phyloP scores from a whole-genome alignment of 2,888 invertebrate species.

The Lycia hirtaria region DNA sequence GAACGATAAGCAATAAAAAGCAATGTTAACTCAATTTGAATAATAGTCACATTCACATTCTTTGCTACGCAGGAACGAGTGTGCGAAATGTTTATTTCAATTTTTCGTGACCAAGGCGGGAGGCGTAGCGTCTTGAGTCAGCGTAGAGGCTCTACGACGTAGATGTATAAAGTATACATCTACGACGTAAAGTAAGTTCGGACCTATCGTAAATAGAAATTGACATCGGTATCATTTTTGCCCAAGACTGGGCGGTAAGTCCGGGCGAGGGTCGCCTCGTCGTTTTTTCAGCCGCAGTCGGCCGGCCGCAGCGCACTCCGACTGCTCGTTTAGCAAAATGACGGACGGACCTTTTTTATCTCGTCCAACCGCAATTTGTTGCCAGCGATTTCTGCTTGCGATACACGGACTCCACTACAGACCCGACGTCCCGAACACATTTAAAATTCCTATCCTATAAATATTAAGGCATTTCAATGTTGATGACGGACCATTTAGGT shows the following conservation, averaged over 20 bases:
- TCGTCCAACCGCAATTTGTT: slow-evolving; percentile 82
- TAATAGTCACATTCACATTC: slow-evolving; percentile 45
- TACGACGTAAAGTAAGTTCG: slow-evolving; percentile 43
- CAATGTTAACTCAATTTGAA: slow-evolving; percentile 45
- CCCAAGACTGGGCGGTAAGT: slow-evolving; percentile 47
- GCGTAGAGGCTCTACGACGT: slow-evolving; percentile 16
- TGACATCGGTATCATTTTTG: slow-evolving; percentile 71
- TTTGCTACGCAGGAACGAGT: slow-evolving; percentile 41
- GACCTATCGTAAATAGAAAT: slow-evolving; percentile 65
- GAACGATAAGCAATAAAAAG: slow-evolving; percentile 43
- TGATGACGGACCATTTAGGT: slow-evolving; percentile 57
- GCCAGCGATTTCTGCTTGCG: slow-evolving; percentile 74
- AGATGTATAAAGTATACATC: slow-evolving; percentile 7
- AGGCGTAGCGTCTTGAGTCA: slow-evolving; percentile 20
- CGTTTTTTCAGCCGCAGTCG: slow-evolving; percentile 66
- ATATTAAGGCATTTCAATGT: slow-evolving; percentile 64
- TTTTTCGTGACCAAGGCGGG: slow-evolving; percentile 39
- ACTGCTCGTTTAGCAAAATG: slow-evolving; percentile 81
- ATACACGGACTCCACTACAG: slow-evolving; percentile 64
- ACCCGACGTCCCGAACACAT: slow-evolving; percentile 57
- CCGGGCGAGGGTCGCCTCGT: slow-evolving; percentile 54
- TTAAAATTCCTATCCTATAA: slow-evolving; percentile 72
- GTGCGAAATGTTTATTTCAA: slow-evolving; percentile 48
- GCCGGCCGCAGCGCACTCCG: slow-evolving; percentile 60
- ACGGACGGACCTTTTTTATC: slow-evolving; percentile 84